phyloP scores from a whole-genome alignment of 2,797 vertebrate genomes.

The Poecilia picta region DNA sequence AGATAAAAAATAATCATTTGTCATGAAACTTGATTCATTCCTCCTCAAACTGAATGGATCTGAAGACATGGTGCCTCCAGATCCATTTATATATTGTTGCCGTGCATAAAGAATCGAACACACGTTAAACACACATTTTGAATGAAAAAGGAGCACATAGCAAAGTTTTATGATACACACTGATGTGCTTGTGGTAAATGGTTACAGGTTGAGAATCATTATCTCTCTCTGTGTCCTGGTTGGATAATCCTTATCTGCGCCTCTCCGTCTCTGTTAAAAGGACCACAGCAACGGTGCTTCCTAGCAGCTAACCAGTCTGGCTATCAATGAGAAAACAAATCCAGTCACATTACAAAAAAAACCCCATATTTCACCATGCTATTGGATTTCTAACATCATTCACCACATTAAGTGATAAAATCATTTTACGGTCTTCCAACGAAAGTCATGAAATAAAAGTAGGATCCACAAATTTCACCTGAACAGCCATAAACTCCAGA shows the following conservation, averaged over 20 bases:
- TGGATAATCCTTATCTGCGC: neutral
- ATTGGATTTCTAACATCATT: neutral
- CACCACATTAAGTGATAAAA: neutral
- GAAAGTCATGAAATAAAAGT: constrained; percentile 25
- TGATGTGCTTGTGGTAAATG: neutral
- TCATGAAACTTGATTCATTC: neutral
- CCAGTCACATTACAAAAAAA: neutral
- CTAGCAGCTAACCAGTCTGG: neutral
- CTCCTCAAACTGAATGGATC: too few species aligned
- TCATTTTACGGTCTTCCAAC: constrained; percentile 7
- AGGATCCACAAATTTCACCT: constrained; percentile 5
- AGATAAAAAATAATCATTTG: neutral
- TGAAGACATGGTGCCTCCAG: neutral
- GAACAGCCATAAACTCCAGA: constrained; percentile 33
- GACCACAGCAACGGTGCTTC: neutral
- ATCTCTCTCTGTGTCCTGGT: neutral
- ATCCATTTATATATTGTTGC: neutral
- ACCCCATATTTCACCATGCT: neutral
- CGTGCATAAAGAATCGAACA: neutral
- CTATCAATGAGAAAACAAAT: neutral
- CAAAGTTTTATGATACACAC: neutral
- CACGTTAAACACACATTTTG: neutral
- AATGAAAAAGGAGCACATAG: neutral
- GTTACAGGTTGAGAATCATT: neutral
- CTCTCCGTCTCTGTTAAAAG: neutral